Evolutionary conservation across 2,888 invertebrate species (phyloP).

Genomic region (Dorcus hopei): DNA sequence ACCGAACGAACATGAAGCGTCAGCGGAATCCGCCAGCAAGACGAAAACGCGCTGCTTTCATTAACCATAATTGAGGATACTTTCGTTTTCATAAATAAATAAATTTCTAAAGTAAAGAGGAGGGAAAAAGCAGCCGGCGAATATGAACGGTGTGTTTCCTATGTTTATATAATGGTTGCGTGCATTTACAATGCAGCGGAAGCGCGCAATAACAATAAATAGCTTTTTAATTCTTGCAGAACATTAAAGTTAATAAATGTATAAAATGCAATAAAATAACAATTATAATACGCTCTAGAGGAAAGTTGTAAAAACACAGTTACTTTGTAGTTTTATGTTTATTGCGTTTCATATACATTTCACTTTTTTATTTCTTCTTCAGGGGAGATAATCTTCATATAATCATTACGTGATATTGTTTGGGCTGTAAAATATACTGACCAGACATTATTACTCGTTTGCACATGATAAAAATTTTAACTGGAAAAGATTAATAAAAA

Average conservation of each 20-base stretch:
- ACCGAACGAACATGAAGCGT: background rate
- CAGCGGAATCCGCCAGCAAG: background rate
- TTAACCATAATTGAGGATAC: background rate
- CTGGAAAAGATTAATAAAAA: too few relatives aligned
- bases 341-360: constrained; percentile 4
- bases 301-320: background rate
- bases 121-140: background rate
- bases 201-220: constrained; percentile 35
- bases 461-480: too few relatives aligned
- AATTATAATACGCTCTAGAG: constrained; percentile 18
- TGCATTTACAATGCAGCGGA: constrained; percentile 39
- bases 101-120: constrained; percentile 33
- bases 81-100: constrained; percentile 16
- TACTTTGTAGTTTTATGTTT: constrained; percentile 1
- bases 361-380: constrained; percentile 1
- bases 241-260: constrained; percentile 7
- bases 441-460: too few relatives aligned
- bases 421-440: too few relatives aligned
- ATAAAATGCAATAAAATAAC: constrained; percentile 12
- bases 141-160: constrained; percentile 34
- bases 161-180: constrained; percentile 39
- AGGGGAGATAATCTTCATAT: too few relatives aligned
- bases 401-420: too few relatives aligned
- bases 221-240: constrained; percentile 32
- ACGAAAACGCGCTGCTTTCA: background rate